Evolutionary conservation across 2,888 invertebrate genomes (phyloP).

Genomic region (Blastobasis lacticolella): DNA sequence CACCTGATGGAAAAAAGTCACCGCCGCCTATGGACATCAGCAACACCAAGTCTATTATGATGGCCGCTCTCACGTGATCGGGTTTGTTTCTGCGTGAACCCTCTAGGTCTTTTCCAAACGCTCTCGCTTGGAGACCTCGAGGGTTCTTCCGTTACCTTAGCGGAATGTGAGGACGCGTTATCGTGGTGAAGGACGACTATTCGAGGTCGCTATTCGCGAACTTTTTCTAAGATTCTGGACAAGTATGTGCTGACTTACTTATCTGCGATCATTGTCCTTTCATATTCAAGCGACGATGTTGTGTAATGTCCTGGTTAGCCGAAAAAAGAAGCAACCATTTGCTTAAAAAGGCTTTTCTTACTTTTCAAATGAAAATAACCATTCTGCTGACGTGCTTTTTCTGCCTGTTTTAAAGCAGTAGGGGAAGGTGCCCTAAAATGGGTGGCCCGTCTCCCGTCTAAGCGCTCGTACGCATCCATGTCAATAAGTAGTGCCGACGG

Average conservation of each 20-base stretch:
- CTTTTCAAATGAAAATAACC: conserved; percentile 5
- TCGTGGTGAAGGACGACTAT: not conserved
- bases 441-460: too few species aligned
- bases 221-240: not conserved
- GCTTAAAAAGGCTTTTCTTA: conserved; percentile 2
- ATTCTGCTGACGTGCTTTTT: conserved; percentile 2
- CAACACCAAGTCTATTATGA: too few species aligned
- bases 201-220: not conserved
- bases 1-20: too few species aligned
- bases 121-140: too few species aligned
- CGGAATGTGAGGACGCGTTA: not conserved
- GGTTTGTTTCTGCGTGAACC: too few species aligned
- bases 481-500: too few species aligned
- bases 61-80: too few species aligned
- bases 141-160: not conserved
- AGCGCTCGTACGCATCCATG: too few species aligned
- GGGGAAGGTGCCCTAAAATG: too few species aligned
- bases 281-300: conserved; percentile 3
- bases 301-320: conserved; percentile 6
- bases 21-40: too few species aligned
- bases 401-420: conserved; percentile 2
- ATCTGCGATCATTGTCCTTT: not conserved
- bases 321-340: conserved; percentile 6
- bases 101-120: too few species aligned
- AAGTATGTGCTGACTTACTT: not conserved